Conservation (phyloP, 1,140 invertebrate species). For the Conopomorpha cramerella region DNA sequence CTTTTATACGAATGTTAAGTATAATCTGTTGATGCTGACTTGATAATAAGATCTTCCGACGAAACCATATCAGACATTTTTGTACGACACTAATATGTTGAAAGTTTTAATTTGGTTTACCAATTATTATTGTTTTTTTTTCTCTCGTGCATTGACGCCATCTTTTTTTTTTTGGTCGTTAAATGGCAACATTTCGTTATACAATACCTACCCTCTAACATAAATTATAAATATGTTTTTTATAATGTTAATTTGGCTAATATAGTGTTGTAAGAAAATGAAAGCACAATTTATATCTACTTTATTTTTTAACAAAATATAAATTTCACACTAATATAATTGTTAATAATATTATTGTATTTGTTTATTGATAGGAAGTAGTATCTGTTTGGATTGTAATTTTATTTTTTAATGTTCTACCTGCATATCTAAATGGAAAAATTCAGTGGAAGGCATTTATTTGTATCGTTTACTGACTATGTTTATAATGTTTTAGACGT, state of each 20-base stretch:
- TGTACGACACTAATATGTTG: conserved; percentile 8
- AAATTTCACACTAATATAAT: conserved; percentile 48
- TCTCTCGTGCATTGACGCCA: too few relatives aligned
- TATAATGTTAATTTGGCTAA: conserved; percentile 51
- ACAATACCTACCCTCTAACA: conserved; percentile 22
- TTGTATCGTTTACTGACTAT: conserved; percentile 53
- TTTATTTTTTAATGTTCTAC: conserved; percentile 31
- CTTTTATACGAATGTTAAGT: conserved; percentile 59
- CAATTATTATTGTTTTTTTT: conserved; percentile 17
- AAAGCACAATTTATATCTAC: conserved; percentile 48
- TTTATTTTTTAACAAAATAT: conserved; percentile 36
- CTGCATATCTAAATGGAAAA: conserved; percentile 34
- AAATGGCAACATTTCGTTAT: conserved; percentile 25
- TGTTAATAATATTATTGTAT: conserved; percentile 56
- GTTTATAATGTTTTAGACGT: conserved; percentile 57
- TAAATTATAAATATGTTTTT: conserved; percentile 16
- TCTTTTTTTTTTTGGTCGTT: too few relatives aligned
- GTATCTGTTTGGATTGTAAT: conserved; percentile 23
- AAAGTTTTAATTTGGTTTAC: conserved; percentile 10
- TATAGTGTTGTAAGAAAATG: conserved; percentile 32
- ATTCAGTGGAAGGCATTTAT: conserved; percentile 44
- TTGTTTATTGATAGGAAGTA: conserved; percentile 37
- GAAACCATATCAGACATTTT: conserved; percentile 46
- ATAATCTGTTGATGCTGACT: conserved; percentile 52
- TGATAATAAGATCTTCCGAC: conserved; percentile 51